Conservation (phyloP, 2,888 invertebrate species). For the Tipula helvola region DNA sequence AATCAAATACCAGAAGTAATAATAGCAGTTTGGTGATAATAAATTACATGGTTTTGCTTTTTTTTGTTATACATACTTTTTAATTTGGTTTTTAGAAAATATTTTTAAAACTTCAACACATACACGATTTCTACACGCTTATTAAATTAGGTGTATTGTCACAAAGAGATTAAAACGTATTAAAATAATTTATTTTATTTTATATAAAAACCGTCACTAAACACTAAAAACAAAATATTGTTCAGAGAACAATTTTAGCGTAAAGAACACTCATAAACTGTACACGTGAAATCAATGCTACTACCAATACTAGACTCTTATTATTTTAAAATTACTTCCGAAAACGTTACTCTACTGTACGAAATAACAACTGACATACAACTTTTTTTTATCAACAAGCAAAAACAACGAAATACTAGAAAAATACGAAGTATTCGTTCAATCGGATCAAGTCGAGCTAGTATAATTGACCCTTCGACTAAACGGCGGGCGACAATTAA, state of each 20-base stretch:
- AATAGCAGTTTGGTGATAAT: background rate
- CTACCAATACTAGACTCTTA: background rate
- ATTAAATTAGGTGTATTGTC: background rate
- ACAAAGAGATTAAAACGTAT: background rate
- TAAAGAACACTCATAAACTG: background rate
- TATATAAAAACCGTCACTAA: background rate
- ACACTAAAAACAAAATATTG: background rate
- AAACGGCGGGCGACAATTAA: background rate
- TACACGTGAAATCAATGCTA: background rate
- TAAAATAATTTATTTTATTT: background rate
- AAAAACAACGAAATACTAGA: background rate
- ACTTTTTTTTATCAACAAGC: background rate
- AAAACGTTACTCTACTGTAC: background rate
- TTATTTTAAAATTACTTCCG: background rate
- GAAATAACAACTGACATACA: background rate
- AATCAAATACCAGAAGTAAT: background rate
- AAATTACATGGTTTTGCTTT: background rate
- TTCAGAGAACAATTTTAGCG: background rate
- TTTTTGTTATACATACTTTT: background rate
- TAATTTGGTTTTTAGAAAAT: background rate
- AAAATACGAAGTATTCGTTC: background rate
- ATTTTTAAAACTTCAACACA: background rate
- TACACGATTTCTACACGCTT: background rate
- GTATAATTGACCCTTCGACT: background rate
- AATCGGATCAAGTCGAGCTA: background rate